Evolutionary conservation across 2,113 vertebrate genomes (phyloP), one percentile per base, ranked within the genome.

Genomic region (Nothocercus nigrocapillus): DNA sequence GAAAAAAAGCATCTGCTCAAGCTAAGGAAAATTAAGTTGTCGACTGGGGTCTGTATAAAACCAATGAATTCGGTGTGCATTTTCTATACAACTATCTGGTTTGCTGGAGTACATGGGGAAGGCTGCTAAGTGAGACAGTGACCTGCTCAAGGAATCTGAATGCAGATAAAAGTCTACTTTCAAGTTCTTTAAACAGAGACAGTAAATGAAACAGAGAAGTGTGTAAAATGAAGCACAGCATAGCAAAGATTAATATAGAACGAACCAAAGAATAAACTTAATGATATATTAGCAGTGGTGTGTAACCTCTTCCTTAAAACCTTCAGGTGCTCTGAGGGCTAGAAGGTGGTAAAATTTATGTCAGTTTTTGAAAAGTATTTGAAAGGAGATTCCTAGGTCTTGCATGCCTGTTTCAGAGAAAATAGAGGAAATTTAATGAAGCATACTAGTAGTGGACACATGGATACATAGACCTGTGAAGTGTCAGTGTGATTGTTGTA

Each of bases 191-290:
- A 82, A 80, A 78, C 49, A 94, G 34, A 80, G 13, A 72, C 34
- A 74, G 0, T 10, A 62, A 62, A 4, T 44, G 62, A 10, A 32
- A 30, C 2, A 56, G 0, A 34, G 2, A 89, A 73, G 7, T 24
- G 3, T 76, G 25, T 25, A 66, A 92, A 93, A 88, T 9, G 14
- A 95, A 68, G 18, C 34, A 76, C 1, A 87, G 19, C 13, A 73
- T 4, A 76, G 45, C 28, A 82, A 94, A 86, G 13, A 53, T 59
- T 53, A 77, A 61, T 2, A 83, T 24, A 86, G 12, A 84, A 72
- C 13, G 24, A 96, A 85, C 47, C 95, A 2, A 82, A n/a, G 32
- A 36, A 82, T 30, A 3, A 90, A 80, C n/a, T 69, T 82, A 13
- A 25, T 49, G 28, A 59, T 24, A 76, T 87, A 11, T 22, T 79